Evolutionary conservation across 2,888 invertebrate genomes (phyloP), one percentile per base, ranked within the genome.

Genomic region (Apodemia zela): DNA sequence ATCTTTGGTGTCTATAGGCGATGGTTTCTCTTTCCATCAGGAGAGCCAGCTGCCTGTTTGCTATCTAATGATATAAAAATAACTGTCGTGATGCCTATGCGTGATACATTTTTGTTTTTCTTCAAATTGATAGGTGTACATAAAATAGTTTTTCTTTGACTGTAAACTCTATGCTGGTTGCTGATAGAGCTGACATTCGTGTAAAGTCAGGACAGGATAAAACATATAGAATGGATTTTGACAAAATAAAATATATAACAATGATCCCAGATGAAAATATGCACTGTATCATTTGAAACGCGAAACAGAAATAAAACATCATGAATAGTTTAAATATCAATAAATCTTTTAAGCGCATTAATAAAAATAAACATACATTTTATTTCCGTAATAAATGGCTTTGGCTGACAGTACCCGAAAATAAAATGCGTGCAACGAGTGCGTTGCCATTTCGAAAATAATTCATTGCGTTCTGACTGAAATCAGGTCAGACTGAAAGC

Each of bases 361-460:
- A 57, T 57, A 57, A 57, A 57, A 57, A 25, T 57, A 57, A 57
- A 47, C 45, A 47, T 17, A 47, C 45, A n/a, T 57, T 57, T 57
- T 57, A 57, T 57, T 57, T 57, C 25, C 54, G 25, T 57, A 57
- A 57, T 57, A 57, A 57, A 57, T 29, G 54, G 54, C 29, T 25
- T 25, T 57, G 25, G 54, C 29, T 58, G 59, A 62, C 59, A 42
- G 57, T 35, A 61, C 49, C 58, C 33, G 13, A 61, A 63, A 61
- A 66, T 64, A 75, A 74, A 79, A 74, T 80, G 79, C 80, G 78
- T 67, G 68, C 74, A 77, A 80, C 58, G 62, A 63, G 58, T 80
- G 78, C 86, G 81, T 80, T 85, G 85, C 81, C 84, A 83, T 85
- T 85, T 87, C 86, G 79, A 87, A 88, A 87, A 89, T 89, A 87